phyloP scores from a whole-genome alignment of 2,888 invertebrate species.

The Drosophila lacicola region DNA sequence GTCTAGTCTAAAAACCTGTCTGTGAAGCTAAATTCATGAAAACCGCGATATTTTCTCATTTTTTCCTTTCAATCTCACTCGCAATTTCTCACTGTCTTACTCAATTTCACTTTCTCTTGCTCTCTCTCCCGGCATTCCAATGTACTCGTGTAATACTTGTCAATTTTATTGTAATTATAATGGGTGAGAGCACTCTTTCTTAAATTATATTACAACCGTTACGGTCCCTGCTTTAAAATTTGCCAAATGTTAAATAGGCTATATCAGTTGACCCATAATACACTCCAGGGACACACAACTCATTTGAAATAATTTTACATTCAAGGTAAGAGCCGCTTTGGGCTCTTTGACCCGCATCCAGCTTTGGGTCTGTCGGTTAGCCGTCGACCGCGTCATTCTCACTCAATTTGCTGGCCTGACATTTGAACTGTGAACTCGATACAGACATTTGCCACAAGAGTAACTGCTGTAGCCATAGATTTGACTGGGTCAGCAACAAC shows the following conservation, averaged over 20 bases:
- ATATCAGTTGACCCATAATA: conserved; percentile 1
- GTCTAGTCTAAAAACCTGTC: no score
- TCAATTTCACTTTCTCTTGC: no score
- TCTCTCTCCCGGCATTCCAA: no score
- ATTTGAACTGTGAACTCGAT: conserved; percentile 66
- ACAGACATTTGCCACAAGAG: conserved; percentile 33
- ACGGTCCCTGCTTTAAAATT: background rate
- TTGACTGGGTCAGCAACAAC: conserved; percentile 11
- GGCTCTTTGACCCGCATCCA: conserved; percentile 28
- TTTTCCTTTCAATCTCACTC: no score
- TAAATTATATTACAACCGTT: background rate
- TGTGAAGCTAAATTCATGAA: background rate
- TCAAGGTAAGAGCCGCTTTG: conserved; percentile 23
- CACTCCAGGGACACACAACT: conserved; percentile 7
- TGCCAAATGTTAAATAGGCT: background rate
- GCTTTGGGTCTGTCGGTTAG: conserved; percentile 15
- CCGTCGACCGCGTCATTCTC: conserved; percentile 64
- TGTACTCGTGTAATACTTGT: no score
- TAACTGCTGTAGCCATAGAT: conserved; percentile 42
- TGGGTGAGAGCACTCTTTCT: no score
- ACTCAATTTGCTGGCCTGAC: conserved; percentile 59
- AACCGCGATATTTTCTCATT: background rate
- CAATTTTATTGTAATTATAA: no score
- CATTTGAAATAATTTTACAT: conserved; percentile 15
- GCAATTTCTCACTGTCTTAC: no score